Base-by-base conservation (phyloP, 1,140 invertebrate genomes). In the Temnothorax longispinosus region DNA sequence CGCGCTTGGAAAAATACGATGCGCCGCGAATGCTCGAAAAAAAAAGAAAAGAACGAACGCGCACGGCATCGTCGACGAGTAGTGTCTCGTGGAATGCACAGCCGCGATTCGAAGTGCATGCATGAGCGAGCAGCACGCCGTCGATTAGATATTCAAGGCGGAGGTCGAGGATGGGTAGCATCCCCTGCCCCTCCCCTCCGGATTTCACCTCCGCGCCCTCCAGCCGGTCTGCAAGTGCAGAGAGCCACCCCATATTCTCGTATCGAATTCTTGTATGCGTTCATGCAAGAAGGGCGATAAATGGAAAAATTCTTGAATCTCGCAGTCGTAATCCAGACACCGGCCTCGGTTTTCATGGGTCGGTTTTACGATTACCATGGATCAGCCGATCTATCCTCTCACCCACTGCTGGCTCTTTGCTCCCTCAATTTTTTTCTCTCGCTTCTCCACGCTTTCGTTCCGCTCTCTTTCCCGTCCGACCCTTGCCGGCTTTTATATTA, bases 241-340 rank as follows among this genome's bases (percentile, higher is more conserved):
- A 74, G 58, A 56, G 50, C 72, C 87, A 91, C 89, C 89, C 91
- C 92, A 94, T 94, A 94, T 94, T 93, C 92, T 89, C 90, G 91
- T 92, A 93, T 93, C 91, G 93, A 93, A 94, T 94, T 94, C 92
- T 94, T 92, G 93, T 92, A 94, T 92, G 94, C 94, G 92, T 91
- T 94, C 93, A 94, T 94, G 93, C 93, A 94, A 93, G 93, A 93
- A 89, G 87, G 91, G 91, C 94, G 94, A 94, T 95, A 95, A 95
- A 95, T 95, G 95, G 94, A 94, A 95, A 95, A 95, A 95, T 95
- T 95, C 95, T 95, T 94, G 92, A 93, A 93, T 93, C 93, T 91
- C 90, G 92, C 93, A 94, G 92, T 94, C 92, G 94, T 94, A 94
- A 94, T 95, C 92, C 92, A 87, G 90, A 72, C 87, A 88, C 87